Conservation (phyloP, 2,888 invertebrate genomes). For the Lottia gigantea region DNA sequence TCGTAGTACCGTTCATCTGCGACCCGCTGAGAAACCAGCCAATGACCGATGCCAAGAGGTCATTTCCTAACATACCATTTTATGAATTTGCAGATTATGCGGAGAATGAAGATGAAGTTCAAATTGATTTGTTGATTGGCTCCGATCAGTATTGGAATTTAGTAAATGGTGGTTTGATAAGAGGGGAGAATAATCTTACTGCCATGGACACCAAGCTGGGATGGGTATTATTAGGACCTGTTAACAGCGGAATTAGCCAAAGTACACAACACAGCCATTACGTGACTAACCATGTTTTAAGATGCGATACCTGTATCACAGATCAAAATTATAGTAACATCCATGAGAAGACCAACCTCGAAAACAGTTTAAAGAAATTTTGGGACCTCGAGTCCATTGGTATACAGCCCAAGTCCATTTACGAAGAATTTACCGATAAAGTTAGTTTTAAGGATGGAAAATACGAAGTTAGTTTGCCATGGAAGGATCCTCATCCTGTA, state of each 20-base stretch:
- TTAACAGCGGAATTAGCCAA: background rate
- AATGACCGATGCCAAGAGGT: background rate
- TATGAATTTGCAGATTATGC: conserved; percentile 4
- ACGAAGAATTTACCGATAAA: background rate
- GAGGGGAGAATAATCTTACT: background rate
- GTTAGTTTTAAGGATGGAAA: background rate
- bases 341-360: background rate
- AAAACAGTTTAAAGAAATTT: background rate
- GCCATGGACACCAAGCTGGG: background rate
- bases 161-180: background rate
- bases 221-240: conserved; percentile 1
- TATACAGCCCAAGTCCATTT: background rate
- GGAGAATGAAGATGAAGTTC: background rate
- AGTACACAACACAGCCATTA: background rate
- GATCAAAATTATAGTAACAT: too few relatives aligned
- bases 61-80: background rate
- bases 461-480: background rate
- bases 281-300: conserved; percentile 7
- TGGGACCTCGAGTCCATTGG: background rate
- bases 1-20: background rate
- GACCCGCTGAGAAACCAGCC: background rate
- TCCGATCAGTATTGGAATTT: background rate
- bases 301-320: background rate
- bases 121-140: background rate
- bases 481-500: background rate